Evolutionary conservation across 2,888 invertebrate species (phyloP).

Genomic region (Athalia cordata): DNA sequence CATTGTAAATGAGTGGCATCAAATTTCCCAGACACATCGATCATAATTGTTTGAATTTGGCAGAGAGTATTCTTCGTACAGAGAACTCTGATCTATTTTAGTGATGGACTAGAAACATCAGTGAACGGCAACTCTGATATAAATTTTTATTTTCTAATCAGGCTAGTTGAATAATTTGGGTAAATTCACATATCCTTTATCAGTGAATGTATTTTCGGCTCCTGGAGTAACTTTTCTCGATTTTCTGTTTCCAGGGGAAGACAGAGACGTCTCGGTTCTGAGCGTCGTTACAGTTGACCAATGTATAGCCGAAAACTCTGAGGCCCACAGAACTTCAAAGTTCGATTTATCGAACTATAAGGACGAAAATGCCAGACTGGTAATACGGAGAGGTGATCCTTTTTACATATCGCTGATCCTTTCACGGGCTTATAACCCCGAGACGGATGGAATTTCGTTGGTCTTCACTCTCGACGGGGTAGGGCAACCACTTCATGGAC

Average conservation of each 20-base stretch:
- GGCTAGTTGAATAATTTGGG: neutral
- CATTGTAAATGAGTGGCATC: neutral
- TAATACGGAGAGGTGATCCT: slow-evolving; percentile 89
- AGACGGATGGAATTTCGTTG: slow-evolving; percentile 87
- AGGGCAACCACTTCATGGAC: slow-evolving; percentile 86
- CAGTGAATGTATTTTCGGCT: neutral
- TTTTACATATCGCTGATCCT: slow-evolving; percentile 85
- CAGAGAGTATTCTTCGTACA: neutral
- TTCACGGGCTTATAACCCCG: slow-evolving; percentile 84
- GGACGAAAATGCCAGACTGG: slow-evolving; percentile 78
- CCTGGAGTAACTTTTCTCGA: neutral
- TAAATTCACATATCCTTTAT: neutral
- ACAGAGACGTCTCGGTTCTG: slow-evolving; percentile 75
- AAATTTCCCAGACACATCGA: neutral
- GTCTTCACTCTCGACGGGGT: slow-evolving; percentile 89
- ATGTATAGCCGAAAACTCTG: slow-evolving; percentile 84
- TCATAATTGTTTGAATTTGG: neutral
- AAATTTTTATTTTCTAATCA: neutral
- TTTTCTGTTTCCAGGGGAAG: slow-evolving; percentile 62
- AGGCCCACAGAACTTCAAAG: slow-evolving; percentile 85
- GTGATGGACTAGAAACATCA: neutral
- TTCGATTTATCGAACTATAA: slow-evolving; percentile 83
- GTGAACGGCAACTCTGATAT: neutral
- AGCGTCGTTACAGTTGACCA: slow-evolving; percentile 85
- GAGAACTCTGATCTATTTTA: neutral